Conservation (phyloP, 2,113 vertebrate genomes). For the Tachysurus vachellii region DNA sequence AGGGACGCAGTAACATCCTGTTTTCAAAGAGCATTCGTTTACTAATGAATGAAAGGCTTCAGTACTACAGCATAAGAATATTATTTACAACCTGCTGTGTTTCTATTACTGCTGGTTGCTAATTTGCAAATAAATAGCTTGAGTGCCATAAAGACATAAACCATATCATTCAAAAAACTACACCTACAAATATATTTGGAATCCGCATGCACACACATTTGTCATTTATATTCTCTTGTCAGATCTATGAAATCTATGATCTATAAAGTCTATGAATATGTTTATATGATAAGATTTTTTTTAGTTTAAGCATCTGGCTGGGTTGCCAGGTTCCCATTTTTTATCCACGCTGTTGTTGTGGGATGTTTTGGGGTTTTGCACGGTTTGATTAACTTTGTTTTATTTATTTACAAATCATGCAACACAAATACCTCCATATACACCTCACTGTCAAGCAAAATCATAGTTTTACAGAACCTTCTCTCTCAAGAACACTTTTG, state of each 20-base stretch:
- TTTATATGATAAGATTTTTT: not conserved
- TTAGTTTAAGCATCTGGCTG: not conserved
- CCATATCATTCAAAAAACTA: not conserved
- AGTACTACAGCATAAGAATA: slow-evolving; percentile 7
- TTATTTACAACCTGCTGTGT: not conserved
- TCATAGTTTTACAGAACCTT: not conserved
- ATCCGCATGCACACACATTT: not conserved
- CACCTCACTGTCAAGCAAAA: slow-evolving; percentile 1
- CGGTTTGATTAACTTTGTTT: not conserved
- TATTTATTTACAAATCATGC: not conserved
- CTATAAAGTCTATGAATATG: not conserved
- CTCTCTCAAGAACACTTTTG: not conserved
- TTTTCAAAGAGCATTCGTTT: slow-evolving; percentile 21
- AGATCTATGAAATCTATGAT: not conserved
- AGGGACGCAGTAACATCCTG: slow-evolving; percentile 34
- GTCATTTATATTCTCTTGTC: not conserved
- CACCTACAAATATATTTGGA: not conserved
- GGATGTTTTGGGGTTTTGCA: not conserved
- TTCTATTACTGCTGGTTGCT: not conserved
- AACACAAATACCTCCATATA: not conserved
- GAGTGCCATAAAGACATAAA: not conserved
- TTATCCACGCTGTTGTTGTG: not conserved
- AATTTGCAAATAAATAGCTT: not conserved
- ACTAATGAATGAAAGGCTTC: not conserved
- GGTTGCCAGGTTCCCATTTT: not conserved